Conservation (phyloP, 2,113 vertebrate species). For the Phoxinus phoxinus region DNA sequence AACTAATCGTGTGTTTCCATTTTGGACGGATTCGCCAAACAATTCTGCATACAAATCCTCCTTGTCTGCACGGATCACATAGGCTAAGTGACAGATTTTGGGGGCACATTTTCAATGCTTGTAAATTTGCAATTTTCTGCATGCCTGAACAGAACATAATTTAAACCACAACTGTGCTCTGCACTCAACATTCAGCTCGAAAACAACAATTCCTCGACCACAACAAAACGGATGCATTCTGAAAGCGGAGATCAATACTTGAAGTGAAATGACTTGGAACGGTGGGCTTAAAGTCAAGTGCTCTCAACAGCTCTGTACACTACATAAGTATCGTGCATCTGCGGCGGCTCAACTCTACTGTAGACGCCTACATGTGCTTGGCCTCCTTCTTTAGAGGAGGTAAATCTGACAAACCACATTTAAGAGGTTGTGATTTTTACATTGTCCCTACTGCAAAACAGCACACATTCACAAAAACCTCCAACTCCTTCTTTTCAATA, state of each 20-base stretch:
- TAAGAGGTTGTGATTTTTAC: slow-evolving; percentile 43
- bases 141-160: not conserved
- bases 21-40: no score
- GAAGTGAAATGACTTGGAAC: not conserved
- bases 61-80: no score
- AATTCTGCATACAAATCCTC: no score
- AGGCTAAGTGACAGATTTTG: no score
- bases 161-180: not conserved
- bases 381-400: slow-evolving; percentile 23
- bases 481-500: slow-evolving; percentile 64
- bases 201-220: not conserved
- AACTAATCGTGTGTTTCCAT: no score
- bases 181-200: not conserved
- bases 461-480: slow-evolving; percentile 40
- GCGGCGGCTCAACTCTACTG: slow-evolving; percentile 17
- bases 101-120: no score
- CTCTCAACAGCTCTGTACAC: not conserved
- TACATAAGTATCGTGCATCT: slow-evolving; percentile 28
- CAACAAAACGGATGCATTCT: not conserved
- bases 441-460: slow-evolving; percentile 42
- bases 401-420: slow-evolving; percentile 47
- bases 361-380: slow-evolving; percentile 1
- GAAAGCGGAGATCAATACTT: not conserved
- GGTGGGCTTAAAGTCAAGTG: not conserved
- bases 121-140: not conserved